Base-by-base conservation (phyloP, 37 sponge, comb jelly and placozoan genomes). In the Axinella damicornis region DNA sequence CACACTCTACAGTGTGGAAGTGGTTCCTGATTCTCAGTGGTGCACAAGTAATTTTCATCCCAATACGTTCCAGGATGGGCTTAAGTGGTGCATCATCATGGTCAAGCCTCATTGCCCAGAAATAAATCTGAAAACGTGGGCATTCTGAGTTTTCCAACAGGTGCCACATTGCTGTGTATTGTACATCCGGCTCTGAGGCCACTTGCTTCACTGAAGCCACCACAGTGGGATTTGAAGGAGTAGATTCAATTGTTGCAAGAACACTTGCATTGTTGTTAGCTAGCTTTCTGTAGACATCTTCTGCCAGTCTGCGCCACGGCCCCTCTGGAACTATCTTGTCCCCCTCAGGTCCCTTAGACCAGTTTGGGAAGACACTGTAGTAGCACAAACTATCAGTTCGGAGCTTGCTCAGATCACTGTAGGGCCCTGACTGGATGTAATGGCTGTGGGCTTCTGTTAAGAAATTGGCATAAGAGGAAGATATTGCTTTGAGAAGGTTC, bases 401-500 rank as follows among this genome's bases (percentile, higher is more conserved):
- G 19, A 77, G 41, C 21, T 20, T 22, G 5, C 4, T 17, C 20
- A 22, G 22, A 2, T 19, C 22, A 0, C 0, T 9, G 57, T 67
- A 75, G 0, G 0, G 67, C 11, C 20, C 32, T 54, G 20, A 2
- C 4, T 79, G 6, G 18, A 73, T 18, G 39, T 53, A 74, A 52
- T 76, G 38, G 15, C 58, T 22, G 2, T 64, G 33, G 56, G 40
- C 58, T 38, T 71, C 0, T 5, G n/a, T 27, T 11, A 95, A 70
- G 54, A 95, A 82, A 15, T 77, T 9, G 14, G 78, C 78, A 81
- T 92, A 95, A 31, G 92, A 88, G n/a, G 92, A 69, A 0, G 83
- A 20, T 77, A 88, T 88, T 2, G 83, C 87, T 15, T 71, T 25
- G 22, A 95, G 70, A 4, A 94, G 60, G 37, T 61, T 34, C 12